Base-by-base conservation (phyloP, 2,888 invertebrate species). In the Parnassius smintheus region DNA sequence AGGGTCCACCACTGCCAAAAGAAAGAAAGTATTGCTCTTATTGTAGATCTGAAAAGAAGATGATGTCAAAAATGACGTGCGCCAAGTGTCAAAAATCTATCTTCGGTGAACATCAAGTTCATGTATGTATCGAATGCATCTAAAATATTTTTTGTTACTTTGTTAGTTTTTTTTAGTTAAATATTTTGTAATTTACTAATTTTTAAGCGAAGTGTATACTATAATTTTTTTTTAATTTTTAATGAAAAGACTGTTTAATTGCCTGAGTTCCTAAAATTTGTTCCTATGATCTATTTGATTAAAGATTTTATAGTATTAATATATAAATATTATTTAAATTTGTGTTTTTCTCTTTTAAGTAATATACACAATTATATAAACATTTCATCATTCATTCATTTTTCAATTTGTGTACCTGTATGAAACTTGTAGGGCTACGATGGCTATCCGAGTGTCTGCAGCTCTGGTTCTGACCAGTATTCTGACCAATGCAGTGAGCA, bases 111-210 rank as follows among this genome's bases (percentile, higher is more conserved):
- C 45, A 45, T 45, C 45, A 45, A 45, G 45, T 45, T 45, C 45
- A 45, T 45, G 45, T 45, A 10, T 45, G 45, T 45, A 45, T 45
- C 11, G 45, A 45, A 45, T 45, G 45, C 45, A 45, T 45, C 45
- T 45, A 45, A 45, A 45, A 45, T 45, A 45, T 45, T 45, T 45
- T 45, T 45, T 45, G 45, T 45, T 45, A 45, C 45, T 45, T 45
- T 45, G 45, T 45, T 45, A 45, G 45, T 45, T 45, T 45, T 45
- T 45, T 10, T 45, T 45, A 45, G 45, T 11, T 45, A 45, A 45
- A 10, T 45, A 45, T 1, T 45, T 45, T 11, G 1, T 45, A 45
- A 45, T 45, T 45, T 45, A 45, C 45, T 45, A 45, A 10, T 1
- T 45, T 45, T 45, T 45, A 18, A 45, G 11, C 45, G 45, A 45